Percentiles rank a stretch among this genome's conserved stretches.
phyloP scores from a whole-genome alignment of 2,113 vertebrate species.

The Microtus ochrogaster region DNA sequence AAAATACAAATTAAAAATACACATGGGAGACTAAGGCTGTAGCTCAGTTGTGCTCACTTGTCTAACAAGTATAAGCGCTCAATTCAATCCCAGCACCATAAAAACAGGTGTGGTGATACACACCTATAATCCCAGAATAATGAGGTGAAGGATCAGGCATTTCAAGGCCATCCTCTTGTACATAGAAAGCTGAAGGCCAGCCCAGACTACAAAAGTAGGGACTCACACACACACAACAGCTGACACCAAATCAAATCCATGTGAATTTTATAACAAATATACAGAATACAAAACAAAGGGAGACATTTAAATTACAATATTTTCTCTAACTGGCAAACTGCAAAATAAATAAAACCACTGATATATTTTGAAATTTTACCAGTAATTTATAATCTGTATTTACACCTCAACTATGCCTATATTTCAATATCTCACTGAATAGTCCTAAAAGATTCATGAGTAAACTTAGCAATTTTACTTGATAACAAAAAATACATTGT shows the following conservation, averaged over 20 bases:
- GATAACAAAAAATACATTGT: slow-evolving; percentile 38
- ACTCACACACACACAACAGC: not conserved
- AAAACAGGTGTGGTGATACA: not conserved
- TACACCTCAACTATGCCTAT: slow-evolving; percentile 13
- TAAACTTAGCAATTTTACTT: slow-evolving; percentile 24
- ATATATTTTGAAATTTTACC: not conserved
- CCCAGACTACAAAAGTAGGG: not conserved
- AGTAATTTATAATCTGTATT: not conserved
- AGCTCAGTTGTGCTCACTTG: not conserved
- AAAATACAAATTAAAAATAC: slow-evolving; percentile 40
- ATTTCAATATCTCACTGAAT: slow-evolving; percentile 37
- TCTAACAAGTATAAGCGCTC: not conserved
- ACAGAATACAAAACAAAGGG: slow-evolving; percentile 13
- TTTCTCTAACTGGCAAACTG: slow-evolving; percentile 44
- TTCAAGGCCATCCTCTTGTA: not conserved
- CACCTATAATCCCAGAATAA: not conserved
- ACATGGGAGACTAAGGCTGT: not conserved
- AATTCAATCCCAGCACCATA: not conserved
- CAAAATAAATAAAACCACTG: not conserved
- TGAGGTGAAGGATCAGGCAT: not conserved
- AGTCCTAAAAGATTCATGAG: slow-evolving; percentile 20
- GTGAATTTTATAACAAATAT: slow-evolving; percentile 4
- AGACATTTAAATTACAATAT: slow-evolving; percentile 55
- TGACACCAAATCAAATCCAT: not conserved
- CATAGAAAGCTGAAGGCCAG: not conserved